These are phyloP conservation scores for Odontothrips loti DNA, from an alignment of 2,888 invertebrate genomes.

Conservation along the genomic window DNA sequence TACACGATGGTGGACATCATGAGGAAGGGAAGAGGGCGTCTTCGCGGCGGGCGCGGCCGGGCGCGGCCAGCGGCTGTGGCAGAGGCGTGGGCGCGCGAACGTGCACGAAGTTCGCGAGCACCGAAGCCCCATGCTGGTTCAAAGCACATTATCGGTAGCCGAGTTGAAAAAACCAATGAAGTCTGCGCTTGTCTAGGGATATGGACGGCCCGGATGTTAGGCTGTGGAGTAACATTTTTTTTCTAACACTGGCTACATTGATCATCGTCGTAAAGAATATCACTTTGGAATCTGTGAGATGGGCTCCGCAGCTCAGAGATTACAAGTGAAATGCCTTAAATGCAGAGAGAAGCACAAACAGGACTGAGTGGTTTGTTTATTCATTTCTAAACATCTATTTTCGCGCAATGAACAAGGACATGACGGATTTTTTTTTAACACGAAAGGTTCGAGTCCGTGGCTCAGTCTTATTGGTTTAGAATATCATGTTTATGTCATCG, in stretches of 20 bases:
- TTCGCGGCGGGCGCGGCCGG: background rate
- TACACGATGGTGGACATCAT: background rate
- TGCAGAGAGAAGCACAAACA: background rate
- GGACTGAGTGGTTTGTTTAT: background rate
- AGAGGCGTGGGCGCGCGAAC: background rate
- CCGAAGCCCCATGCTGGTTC: background rate
- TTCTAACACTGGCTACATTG: no score
- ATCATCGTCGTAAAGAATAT: background rate
- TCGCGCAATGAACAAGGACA: background rate
- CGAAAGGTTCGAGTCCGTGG: background rate
- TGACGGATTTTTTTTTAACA: background rate
- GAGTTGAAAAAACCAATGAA: no score
- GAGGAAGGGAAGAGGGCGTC: slow-evolving; percentile 2
- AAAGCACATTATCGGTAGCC: no score
- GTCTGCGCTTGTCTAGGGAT: no score
- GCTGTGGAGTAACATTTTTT: no score
- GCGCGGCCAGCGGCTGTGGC: background rate
- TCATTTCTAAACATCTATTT: background rate
- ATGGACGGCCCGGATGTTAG: no score
- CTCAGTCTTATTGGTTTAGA: slow-evolving; percentile 25
- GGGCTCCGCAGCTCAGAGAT: slow-evolving; percentile 17
- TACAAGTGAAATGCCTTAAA: background rate
- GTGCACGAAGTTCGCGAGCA: background rate
- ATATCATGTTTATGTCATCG: background rate
- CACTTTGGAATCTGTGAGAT: slow-evolving; percentile 6